Percentiles rank a stretch among this genome's conserved stretches.
phyloP scores from a whole-genome alignment of 30 jellyfish, hydroid and myxozoan genomes.

The Phacellophora camtschatica region DNA sequence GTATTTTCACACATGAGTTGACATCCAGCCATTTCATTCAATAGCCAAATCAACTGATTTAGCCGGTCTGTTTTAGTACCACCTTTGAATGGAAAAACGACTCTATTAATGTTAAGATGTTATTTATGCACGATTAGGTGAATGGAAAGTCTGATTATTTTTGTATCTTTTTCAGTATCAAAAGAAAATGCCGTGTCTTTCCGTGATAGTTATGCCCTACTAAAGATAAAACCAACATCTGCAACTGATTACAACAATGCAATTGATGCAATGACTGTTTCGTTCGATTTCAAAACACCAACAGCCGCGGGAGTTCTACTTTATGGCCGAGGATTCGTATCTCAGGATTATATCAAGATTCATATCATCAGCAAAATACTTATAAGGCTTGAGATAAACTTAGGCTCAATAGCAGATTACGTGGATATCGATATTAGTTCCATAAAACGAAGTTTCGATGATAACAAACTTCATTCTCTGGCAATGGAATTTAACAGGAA shows the following conservation, averaged over 20 bases:
- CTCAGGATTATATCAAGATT: slow-evolving; percentile 54
- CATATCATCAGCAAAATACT: slow-evolving; percentile 13
- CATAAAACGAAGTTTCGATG: slow-evolving; percentile 31
- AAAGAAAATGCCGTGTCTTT: slow-evolving; percentile 54
- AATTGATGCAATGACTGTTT: slow-evolving; percentile 42
- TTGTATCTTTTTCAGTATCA: slow-evolving; percentile 10
- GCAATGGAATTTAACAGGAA: slow-evolving; percentile 46
- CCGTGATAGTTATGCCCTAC: slow-evolving; percentile 47
- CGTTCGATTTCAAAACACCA: slow-evolving; percentile 61
- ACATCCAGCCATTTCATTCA: too few species aligned
- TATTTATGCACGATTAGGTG: background rate
- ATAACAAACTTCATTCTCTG: slow-evolving; percentile 43
- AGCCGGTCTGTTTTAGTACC: too few species aligned
- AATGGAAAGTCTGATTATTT: background rate
- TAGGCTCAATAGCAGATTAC: slow-evolving; percentile 47
- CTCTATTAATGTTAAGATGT: too few species aligned
- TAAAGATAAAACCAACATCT: slow-evolving; percentile 55
- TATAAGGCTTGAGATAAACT: slow-evolving; percentile 51
- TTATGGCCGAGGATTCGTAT: slow-evolving; percentile 25
- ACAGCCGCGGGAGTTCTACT: slow-evolving; percentile 32
- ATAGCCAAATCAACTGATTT: too few species aligned
- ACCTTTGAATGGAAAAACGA: too few species aligned
- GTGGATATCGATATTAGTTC: slow-evolving; percentile 39
- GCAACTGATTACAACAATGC: slow-evolving; percentile 65
- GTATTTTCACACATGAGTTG: too few species aligned